Percentiles rank a stretch among this genome's conserved stretches.
Conservation (phyloP, 2,888 invertebrate genomes). For the Drosophila picticornis region DNA sequence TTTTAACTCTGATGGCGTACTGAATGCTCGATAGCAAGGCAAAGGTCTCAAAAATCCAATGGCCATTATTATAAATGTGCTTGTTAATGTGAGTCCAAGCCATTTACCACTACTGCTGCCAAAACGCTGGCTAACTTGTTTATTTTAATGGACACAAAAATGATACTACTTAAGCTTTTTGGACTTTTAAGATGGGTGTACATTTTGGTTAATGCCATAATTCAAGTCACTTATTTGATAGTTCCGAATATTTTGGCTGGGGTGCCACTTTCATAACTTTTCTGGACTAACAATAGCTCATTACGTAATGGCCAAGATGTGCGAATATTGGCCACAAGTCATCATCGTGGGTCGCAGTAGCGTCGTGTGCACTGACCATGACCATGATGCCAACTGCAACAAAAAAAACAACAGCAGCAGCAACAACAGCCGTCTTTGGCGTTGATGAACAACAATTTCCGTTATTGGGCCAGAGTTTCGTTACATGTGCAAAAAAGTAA, state of each 20-base stretch:
- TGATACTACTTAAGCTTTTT: conserved; percentile 12
- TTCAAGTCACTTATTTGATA: conserved; percentile 60
- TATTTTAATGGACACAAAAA: not conserved
- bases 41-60: not conserved
- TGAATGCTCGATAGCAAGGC: not conserved
- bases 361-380: conserved; percentile 81
- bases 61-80: not conserved
- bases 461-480: conserved; percentile 70
- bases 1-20: not conserved
- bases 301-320: conserved; percentile 69
- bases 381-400: conserved; percentile 63
- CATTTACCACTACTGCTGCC: not conserved
- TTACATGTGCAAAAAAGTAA: conserved; percentile 69
- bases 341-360: conserved; percentile 52
- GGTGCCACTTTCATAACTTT: conserved; percentile 68
- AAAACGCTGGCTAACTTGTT: not conserved
- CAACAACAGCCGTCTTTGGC: conserved; percentile 44
- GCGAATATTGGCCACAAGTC: conserved; percentile 74
- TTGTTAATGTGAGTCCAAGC: not conserved
- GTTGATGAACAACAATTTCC: conserved; percentile 76
- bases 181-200: conserved; percentile 17
- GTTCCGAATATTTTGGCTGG: conserved; percentile 28
- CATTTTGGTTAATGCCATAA: conserved; percentile 45
- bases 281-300: conserved; percentile 59
- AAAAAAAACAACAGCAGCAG: conserved; percentile 22